These are phyloP conservation scores for Drosophila repleta DNA, from an alignment of 1,140 invertebrate species.

Conservation along the genomic window DNA sequence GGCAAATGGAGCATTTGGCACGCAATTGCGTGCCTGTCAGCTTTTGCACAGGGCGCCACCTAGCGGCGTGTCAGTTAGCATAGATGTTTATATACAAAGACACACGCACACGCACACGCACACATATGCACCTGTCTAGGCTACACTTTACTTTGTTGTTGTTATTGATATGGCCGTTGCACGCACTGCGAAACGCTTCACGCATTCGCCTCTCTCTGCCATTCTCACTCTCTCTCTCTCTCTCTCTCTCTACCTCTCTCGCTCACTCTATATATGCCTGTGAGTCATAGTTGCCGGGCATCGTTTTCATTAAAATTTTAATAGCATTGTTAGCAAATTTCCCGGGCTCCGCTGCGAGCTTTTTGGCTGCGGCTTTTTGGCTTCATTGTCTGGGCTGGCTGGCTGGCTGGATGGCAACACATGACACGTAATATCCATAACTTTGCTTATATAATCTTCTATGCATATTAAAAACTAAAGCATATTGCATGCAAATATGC, in stretches of 20 bases:
- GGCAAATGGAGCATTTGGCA: constrained; percentile 26
- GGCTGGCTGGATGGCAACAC: background rate
- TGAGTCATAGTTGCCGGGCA: constrained; percentile 70
- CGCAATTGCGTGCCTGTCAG: constrained; percentile 48
- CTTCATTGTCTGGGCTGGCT: constrained; percentile 3
- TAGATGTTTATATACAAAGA: constrained; percentile 63
- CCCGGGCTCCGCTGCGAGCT: constrained; percentile 8
- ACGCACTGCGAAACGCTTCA: constrained; percentile 56
- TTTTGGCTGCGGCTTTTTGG: constrained; percentile 6
- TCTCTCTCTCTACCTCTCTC: background rate
- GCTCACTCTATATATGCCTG: background rate
- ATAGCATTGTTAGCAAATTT: constrained; percentile 53
- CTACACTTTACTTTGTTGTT: constrained; percentile 44
- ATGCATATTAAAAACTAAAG: background rate
- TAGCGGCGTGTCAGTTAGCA: constrained; percentile 59
- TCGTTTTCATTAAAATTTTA: constrained; percentile 80
- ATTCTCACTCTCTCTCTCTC: background rate
- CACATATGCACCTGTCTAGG: constrained; percentile 26
- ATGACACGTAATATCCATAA: constrained; percentile 69
- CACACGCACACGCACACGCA: constrained; percentile 11
- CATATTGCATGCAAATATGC: background rate
- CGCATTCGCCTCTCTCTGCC: constrained; percentile 23
- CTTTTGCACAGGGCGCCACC: constrained; percentile 29
- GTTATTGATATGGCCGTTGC: constrained; percentile 79
- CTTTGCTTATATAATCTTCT: constrained; percentile 31